These are phyloP conservation scores for Siniperca undulata DNA, from an alignment of 2,797 vertebrate genomes.

Conservation along the genomic window DNA sequence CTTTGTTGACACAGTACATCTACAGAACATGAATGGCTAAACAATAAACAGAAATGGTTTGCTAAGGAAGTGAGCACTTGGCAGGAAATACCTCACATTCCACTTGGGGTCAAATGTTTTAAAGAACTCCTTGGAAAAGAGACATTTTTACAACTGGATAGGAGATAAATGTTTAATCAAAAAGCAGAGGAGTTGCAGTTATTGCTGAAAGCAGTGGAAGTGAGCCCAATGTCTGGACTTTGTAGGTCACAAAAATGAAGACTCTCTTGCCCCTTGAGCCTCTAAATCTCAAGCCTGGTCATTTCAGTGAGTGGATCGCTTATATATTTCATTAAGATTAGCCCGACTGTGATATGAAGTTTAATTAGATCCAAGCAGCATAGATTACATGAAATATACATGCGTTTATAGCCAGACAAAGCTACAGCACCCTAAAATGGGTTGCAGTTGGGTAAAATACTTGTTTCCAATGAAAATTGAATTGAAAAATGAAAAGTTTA, in stretches of 20 bases:
- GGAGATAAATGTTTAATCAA: conserved; percentile 51
- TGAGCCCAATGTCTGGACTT: conserved; percentile 34
- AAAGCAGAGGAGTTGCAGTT: conserved; percentile 24
- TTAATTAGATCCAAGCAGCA: neutral
- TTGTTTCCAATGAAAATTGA: neutral
- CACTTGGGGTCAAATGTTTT: conserved; percentile 35
- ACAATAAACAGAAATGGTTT: conserved; percentile 35
- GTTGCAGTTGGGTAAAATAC: neutral
- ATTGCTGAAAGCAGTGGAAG: neutral
- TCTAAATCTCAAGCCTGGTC: neutral
- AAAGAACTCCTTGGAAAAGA: conserved; percentile 20
- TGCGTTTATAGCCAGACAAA: neutral
- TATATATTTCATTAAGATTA: neutral
- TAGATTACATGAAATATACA: neutral
- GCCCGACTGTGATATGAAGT: neutral
- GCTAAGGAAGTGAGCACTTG: conserved; percentile 35
- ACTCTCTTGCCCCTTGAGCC: neutral
- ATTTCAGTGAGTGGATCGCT: neutral
- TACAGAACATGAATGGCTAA: conserved; percentile 6
- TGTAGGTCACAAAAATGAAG: conserved; percentile 6
- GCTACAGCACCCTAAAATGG: neutral
- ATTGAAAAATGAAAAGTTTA: too few relatives aligned
- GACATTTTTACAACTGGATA: conserved; percentile 24
- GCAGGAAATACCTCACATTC: conserved; percentile 75
- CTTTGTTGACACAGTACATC: neutral